phyloP scores from a whole-genome alignment of 2,888 invertebrate species.

The Stegana nigrithorax region DNA sequence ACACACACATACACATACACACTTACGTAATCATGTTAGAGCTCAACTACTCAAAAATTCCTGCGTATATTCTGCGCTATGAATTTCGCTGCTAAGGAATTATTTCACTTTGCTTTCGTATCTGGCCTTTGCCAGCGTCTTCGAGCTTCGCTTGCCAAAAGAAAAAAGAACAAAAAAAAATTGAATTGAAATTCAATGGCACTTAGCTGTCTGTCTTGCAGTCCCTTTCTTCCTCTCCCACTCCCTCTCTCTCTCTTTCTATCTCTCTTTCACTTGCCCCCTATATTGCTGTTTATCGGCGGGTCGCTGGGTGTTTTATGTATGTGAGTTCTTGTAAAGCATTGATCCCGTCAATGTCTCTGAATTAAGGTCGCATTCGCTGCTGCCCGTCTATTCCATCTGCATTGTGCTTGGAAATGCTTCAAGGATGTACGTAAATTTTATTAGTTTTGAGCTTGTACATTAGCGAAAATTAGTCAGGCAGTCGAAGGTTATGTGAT shows the following conservation, averaged over 20 bases:
- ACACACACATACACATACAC: neutral
- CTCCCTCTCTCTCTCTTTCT: too few species aligned
- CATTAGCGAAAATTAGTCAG: slow-evolving; percentile 59
- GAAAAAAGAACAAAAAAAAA: slow-evolving; percentile 29
- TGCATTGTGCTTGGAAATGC: slow-evolving; percentile 43
- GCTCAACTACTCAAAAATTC: slow-evolving; percentile 1
- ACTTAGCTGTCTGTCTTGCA: slow-evolving; percentile 39
- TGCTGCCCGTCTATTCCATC: slow-evolving; percentile 34
- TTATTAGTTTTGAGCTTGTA: slow-evolving; percentile 52
- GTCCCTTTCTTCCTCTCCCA: too few species aligned
- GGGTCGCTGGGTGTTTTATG: neutral
- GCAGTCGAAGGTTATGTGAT: slow-evolving; percentile 46
- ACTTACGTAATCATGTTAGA: neutral
- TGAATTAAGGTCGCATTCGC: slow-evolving; percentile 48
- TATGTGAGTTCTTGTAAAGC: neutral
- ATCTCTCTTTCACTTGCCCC: too few species aligned
- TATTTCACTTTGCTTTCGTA: slow-evolving; percentile 45
- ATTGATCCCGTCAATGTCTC: slow-evolving; percentile 9
- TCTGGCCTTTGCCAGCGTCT: neutral
- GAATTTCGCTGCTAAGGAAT: slow-evolving; percentile 14
- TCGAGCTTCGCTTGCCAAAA: neutral
- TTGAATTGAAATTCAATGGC: slow-evolving; percentile 61
- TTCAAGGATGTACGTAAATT: slow-evolving; percentile 59
- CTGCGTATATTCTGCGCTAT: neutral
- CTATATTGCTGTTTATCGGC: too few species aligned